Conservation (phyloP, 2,113 vertebrate genomes). For the Chascanopsetta lugubris region DNA sequence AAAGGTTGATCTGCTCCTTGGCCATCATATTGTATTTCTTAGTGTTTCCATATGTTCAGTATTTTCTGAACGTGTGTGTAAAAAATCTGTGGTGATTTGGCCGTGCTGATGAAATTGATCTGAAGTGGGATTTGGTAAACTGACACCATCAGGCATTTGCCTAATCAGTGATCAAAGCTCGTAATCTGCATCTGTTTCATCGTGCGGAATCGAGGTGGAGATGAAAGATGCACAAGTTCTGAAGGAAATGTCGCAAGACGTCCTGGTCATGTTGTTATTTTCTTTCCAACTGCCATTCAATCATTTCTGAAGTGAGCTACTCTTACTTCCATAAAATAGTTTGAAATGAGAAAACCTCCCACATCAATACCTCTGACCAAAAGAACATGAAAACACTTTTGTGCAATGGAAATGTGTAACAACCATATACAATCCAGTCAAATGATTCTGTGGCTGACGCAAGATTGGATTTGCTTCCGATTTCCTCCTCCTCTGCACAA, state of each 20-base stretch:
- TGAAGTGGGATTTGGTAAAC: slow-evolving; percentile 13
- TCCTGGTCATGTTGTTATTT: background rate
- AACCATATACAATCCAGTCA: too few relatives aligned
- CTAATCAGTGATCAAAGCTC: slow-evolving; percentile 14
- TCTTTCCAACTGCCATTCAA: too few relatives aligned
- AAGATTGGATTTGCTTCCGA: too few relatives aligned
- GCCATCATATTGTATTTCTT: background rate
- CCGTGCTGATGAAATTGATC: slow-evolving; percentile 26
- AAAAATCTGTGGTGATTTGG: background rate
- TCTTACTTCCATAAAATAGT: background rate
- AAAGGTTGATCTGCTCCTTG: background rate
- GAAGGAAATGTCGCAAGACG: background rate
- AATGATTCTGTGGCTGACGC: too few relatives aligned
- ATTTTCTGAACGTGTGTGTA: background rate
- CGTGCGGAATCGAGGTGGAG: background rate
- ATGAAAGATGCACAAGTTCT: background rate
- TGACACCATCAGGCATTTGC: background rate
- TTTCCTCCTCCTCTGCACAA: too few relatives aligned
- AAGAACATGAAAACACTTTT: too few relatives aligned
- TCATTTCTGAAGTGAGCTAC: background rate
- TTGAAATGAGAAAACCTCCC: background rate
- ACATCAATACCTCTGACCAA: too few relatives aligned
- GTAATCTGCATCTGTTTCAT: slow-evolving; percentile 17
- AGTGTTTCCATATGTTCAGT: background rate
- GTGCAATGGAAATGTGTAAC: too few relatives aligned